These are phyloP conservation scores for Andinoacara biseriatus DNA, from an alignment of 2,113 vertebrate species.

Conservation along the genomic window DNA sequence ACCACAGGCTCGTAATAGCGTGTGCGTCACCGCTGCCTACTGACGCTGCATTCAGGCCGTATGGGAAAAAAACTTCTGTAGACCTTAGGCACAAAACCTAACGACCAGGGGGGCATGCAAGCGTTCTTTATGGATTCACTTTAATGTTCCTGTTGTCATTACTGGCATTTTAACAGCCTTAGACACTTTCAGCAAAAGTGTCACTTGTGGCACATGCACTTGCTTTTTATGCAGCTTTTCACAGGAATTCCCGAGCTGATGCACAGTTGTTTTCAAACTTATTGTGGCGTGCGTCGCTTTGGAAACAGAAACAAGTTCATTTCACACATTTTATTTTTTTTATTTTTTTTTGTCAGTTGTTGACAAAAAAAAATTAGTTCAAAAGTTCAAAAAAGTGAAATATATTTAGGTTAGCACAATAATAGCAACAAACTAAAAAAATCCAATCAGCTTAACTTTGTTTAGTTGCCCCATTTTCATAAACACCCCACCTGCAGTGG, in stretches of 20 bases:
- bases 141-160: background rate
- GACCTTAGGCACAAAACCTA: conserved; percentile 6
- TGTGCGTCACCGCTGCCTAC: conserved; percentile 67
- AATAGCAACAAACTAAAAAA: background rate
- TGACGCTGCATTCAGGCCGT: conserved; percentile 57
- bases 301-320: background rate
- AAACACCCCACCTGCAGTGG: background rate
- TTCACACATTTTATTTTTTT: too few species aligned
- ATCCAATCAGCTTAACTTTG: background rate
- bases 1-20: conserved; percentile 73
- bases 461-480: background rate
- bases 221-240: conserved; percentile 2
- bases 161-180: background rate
- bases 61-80: conserved; percentile 32
- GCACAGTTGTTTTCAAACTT: background rate
- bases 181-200: background rate
- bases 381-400: background rate
- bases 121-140: background rate
- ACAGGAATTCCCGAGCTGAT: background rate
- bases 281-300: background rate
- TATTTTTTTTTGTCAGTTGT: background rate
- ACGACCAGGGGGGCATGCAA: background rate
- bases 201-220: background rate
- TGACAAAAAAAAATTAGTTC: background rate
- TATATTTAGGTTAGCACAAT: background rate